These are phyloP conservation scores for Ceyx margarethae DNA, from an alignment of 2,113 vertebrate genomes.

Conservation along the genomic window DNA sequence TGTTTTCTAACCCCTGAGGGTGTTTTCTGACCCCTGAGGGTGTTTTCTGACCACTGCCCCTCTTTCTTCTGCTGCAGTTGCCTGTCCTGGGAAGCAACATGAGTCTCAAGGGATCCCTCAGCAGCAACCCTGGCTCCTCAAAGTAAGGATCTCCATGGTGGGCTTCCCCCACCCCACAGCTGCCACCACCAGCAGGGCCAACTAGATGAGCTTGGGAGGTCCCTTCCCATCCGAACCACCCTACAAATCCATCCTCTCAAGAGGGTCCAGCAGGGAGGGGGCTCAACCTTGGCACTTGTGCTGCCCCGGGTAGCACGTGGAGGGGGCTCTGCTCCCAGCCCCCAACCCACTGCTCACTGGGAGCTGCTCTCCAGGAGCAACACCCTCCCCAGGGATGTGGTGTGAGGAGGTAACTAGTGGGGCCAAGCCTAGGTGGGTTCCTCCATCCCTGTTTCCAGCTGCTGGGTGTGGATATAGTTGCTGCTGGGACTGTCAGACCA, in stretches of 20 bases:
- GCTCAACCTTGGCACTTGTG: background rate
- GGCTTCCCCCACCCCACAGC: background rate
- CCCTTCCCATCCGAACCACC: background rate
- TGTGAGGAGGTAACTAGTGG: background rate
- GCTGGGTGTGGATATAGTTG: background rate
- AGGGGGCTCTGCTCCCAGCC: background rate
- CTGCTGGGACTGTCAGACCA: too few species aligned
- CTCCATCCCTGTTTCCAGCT: background rate
- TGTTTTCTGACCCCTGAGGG: too few species aligned
- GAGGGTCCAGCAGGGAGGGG: background rate
- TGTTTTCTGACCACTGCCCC: background rate
- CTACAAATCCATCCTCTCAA: background rate
- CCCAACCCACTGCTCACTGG: background rate
- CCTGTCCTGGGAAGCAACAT: conserved; percentile 31
- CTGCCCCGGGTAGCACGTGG: background rate
- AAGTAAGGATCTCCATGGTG: conserved; percentile 48
- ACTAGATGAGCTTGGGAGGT: background rate
- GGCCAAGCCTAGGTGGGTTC: background rate
- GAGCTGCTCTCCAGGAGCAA: accelerated
- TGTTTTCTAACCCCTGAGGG: background rate
- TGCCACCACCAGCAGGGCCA: background rate
- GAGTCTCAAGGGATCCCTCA: conserved; percentile 67
- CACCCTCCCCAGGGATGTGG: background rate
- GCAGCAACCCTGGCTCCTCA: conserved; percentile 41
- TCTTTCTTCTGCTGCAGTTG: conserved; percentile 45